Conservation (phyloP, 2,888 invertebrate genomes). For the Nipponacmea schrenckii region DNA sequence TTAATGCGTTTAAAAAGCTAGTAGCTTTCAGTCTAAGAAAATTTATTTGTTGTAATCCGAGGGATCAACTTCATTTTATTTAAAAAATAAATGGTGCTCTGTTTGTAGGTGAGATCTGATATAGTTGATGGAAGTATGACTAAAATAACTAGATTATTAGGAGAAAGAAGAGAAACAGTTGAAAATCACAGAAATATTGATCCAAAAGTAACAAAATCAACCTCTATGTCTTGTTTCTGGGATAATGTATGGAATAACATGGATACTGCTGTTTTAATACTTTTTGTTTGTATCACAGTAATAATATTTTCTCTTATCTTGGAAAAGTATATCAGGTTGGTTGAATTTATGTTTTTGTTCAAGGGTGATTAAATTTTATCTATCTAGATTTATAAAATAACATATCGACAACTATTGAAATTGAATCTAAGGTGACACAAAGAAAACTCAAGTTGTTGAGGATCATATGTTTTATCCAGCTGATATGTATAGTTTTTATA, state of each 20-base stretch:
- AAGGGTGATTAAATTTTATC: not conserved
- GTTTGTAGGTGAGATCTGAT: not conserved
- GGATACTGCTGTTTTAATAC: slow-evolving; percentile 18
- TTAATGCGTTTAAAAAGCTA: too few species aligned
- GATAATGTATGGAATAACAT: slow-evolving; percentile 14
- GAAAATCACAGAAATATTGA: not conserved
- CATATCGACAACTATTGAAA: too few species aligned
- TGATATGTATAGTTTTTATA: too few species aligned
- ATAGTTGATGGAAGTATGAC: not conserved
- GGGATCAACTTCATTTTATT: too few species aligned
- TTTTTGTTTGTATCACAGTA: slow-evolving; percentile 22
- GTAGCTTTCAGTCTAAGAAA: too few species aligned
- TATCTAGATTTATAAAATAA: too few species aligned
- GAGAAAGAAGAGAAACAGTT: not conserved
- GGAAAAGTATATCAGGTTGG: slow-evolving; percentile 20
- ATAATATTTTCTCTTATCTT: slow-evolving; percentile 18
- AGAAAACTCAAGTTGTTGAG: too few species aligned
- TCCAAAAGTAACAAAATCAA: not conserved
- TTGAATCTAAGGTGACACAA: too few species aligned
- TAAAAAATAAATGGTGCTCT: too few species aligned
- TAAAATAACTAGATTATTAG: not conserved
- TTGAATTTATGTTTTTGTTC: not conserved
- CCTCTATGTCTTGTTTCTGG: not conserved
- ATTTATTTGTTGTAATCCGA: too few species aligned
- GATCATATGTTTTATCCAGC: too few species aligned